These are phyloP conservation scores for Macaca fascicularis DNA, from an alignment of 2,113 vertebrate genomes.

Conservation along the genomic window T2T-MFA8v1.1 NC_088377.1:187244501-187245000, in stretches of 20 bases:
- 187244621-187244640: not conserved
- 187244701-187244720: constrained; percentile 33
- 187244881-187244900: not conserved
- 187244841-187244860: not conserved
- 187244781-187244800: not conserved
- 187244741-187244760: constrained; percentile 10
- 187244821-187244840: not conserved
- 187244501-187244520: constrained; percentile 9
- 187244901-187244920: not conserved
- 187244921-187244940: not conserved
- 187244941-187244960: not conserved
- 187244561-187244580: constrained; percentile 32
- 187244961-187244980: not conserved
- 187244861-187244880: not conserved
- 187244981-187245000: not conserved
- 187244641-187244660: not conserved
- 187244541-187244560: not conserved
- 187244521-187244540: not conserved
- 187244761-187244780: constrained; percentile 8
- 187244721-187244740: not conserved
- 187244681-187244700: not conserved
- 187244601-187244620: not conserved
- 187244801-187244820: not conserved
- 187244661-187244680: constrained; percentile 1
- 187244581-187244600: not conserved